Conservation (phyloP, 2,113 vertebrate genomes). For the Bufo gargarizans region DNA sequence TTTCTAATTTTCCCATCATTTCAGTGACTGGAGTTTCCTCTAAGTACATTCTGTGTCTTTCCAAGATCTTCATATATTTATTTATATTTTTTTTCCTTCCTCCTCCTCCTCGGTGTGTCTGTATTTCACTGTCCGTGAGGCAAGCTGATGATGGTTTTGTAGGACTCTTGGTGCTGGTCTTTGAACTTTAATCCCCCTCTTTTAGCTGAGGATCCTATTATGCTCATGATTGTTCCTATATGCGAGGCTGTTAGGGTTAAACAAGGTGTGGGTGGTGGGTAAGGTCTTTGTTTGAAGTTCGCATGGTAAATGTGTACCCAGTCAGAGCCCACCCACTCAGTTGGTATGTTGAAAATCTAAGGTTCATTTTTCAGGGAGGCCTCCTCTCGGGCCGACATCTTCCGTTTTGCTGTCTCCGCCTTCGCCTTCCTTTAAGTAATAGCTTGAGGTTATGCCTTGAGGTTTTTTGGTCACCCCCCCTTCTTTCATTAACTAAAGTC, state of each 20-base stretch:
- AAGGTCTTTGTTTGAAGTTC: not conserved
- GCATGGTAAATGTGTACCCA: slow-evolving; percentile 45
- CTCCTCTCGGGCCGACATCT: slow-evolving; percentile 21
- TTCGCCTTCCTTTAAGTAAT: slow-evolving; percentile 12
- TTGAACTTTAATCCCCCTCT: not conserved
- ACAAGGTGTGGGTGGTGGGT: not conserved
- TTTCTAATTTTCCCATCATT: too few relatives aligned
- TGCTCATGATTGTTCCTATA: not conserved
- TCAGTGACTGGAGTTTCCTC: not conserved
- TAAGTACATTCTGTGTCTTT: not conserved
- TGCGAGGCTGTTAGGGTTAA: slow-evolving; percentile 26
- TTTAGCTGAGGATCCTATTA: not conserved
- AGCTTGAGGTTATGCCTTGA: not conserved
- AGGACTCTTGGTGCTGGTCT: not conserved
- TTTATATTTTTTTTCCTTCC: too few relatives aligned
- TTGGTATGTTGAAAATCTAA: not conserved
- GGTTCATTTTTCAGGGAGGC: slow-evolving; percentile 35
- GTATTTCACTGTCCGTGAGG: not conserved
- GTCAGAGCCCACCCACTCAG: slow-evolving; percentile 59
- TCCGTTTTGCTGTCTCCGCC: not conserved
- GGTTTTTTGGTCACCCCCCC: not conserved
- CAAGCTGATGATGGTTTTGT: not conserved
- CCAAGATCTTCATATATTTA: too few relatives aligned
- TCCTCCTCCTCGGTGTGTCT: not conserved
- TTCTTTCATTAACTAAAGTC: not conserved